Evolutionary conservation across 2,797 vertebrate genomes (phyloP).

Genomic region (Helarctos malayanus): DNA sequence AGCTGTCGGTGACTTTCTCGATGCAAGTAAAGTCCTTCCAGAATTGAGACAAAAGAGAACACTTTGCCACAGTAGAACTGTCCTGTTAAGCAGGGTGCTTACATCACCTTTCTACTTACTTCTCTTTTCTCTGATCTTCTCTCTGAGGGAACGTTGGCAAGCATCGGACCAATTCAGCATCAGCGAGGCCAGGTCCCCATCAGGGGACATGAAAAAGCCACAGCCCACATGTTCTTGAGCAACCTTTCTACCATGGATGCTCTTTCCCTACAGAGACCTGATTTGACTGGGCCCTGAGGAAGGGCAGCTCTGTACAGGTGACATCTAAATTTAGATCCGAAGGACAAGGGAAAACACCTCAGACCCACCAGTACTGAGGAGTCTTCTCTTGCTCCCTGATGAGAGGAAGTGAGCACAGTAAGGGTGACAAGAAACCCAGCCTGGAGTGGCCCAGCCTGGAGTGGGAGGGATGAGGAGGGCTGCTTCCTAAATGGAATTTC

Average conservation of each 20-base stretch:
- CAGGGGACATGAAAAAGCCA: too few species aligned
- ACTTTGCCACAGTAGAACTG: not conserved
- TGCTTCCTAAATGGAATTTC: not conserved
- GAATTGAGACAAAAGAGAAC: not conserved
- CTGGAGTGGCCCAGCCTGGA: not conserved
- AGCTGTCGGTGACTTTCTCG: not conserved
- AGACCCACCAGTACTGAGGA: not conserved
- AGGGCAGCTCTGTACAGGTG: not conserved
- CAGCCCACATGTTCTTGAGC: not conserved
- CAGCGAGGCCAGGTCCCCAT: not conserved
- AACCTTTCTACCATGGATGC: accelerated
- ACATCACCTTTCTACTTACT: not conserved
- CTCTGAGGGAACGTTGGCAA: not conserved
- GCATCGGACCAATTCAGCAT: not conserved
- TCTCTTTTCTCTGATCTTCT: not conserved
- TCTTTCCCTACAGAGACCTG: not conserved
- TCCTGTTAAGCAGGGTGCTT: not conserved
- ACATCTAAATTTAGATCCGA: not conserved
- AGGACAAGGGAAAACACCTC: not conserved
- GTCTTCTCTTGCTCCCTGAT: not conserved
- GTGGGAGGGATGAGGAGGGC: not conserved
- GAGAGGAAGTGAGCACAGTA: not conserved
- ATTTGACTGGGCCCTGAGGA: not conserved
- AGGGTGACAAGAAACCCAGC: not conserved
- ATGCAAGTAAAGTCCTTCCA: not conserved